A percentile compares a stretch with the other conserved stretches of the same genome.
Conservation (phyloP, 2,113 vertebrate species). For the Dasyprocta punctata region DNA sequence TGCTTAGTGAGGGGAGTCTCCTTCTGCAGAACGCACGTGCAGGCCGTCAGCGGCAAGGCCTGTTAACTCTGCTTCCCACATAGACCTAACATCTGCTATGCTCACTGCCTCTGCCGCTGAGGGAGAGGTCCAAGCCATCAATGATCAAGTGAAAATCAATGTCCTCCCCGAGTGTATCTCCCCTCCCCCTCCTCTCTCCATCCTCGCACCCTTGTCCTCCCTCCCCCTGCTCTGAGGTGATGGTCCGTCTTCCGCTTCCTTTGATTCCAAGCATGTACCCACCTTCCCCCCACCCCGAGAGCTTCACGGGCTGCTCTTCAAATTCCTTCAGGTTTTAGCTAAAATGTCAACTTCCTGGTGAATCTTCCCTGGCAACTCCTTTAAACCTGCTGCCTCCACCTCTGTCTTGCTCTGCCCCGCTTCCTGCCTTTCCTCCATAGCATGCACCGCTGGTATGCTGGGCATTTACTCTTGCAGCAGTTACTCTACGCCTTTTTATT, state of each 20-base stretch:
- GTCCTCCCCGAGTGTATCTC: neutral
- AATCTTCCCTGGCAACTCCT: neutral
- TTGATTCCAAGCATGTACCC: neutral
- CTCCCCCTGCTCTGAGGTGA: neutral
- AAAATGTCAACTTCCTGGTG: neutral
- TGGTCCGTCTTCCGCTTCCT: neutral
- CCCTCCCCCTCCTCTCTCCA: neutral
- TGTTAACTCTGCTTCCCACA: neutral
- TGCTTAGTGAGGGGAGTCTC: neutral
- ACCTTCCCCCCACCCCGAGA: neutral
- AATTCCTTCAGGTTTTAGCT: neutral
- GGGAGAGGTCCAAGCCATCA: neutral
- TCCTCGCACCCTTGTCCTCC: neutral
- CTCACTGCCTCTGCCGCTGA: neutral
- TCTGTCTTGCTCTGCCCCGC: neutral
- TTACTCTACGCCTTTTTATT: too few relatives aligned
- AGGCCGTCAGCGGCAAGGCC: neutral
- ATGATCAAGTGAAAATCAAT: neutral
- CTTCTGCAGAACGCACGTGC: neutral
- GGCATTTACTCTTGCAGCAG: neutral
- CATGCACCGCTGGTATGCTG: neutral
- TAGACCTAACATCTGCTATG: neutral
- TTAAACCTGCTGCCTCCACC: neutral
- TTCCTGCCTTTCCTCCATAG: neutral
- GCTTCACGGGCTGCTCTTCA: neutral